Evolutionary conservation across 35 echinoderm and acorn worm genomes (phyloP).

Genomic region (Acanthaster planci): DNA sequence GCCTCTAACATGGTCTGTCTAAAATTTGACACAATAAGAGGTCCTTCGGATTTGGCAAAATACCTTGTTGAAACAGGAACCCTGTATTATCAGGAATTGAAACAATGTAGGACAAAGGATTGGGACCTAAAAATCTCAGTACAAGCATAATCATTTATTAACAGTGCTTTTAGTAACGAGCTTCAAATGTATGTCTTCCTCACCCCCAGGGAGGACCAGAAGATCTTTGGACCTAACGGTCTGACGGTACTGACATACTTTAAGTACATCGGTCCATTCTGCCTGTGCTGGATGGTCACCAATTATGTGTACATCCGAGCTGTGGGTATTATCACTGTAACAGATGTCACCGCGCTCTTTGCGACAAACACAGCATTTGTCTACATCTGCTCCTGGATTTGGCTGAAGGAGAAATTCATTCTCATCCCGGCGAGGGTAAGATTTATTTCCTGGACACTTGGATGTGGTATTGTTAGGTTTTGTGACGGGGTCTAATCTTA

Average conservation of each 20-base stretch:
- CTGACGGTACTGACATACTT: constrained; percentile 42
- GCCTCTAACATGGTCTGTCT: too few relatives aligned
- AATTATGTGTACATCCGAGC: constrained; percentile 89
- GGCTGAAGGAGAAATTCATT: constrained; percentile 65
- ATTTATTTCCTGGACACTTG: too few relatives aligned
- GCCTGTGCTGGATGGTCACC: constrained; percentile 64
- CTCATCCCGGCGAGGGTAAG: constrained; percentile 79
- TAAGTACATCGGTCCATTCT: constrained; percentile 66
- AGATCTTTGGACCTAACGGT: constrained; percentile 61
- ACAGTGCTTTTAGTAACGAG: too few relatives aligned
- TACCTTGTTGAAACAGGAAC: too few relatives aligned
- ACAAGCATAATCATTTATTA: too few relatives aligned
- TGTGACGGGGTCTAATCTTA: too few relatives aligned
- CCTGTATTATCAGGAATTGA: too few relatives aligned
- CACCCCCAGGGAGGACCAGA: constrained; percentile 87
- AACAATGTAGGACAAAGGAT: too few relatives aligned
- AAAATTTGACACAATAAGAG: too few relatives aligned
- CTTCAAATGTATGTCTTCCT: background rate
- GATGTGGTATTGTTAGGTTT: too few relatives aligned
- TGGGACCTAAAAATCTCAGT: too few relatives aligned
- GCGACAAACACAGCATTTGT: constrained; percentile 94
- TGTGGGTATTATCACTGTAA: constrained; percentile 54
- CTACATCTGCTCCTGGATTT: constrained; percentile 88
- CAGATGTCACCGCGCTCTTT: constrained; percentile 80
- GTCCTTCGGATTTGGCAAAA: too few relatives aligned